phyloP scores from a whole-genome alignment of 2,113 vertebrate genomes.

The Atherinomorus stipes region DNA sequence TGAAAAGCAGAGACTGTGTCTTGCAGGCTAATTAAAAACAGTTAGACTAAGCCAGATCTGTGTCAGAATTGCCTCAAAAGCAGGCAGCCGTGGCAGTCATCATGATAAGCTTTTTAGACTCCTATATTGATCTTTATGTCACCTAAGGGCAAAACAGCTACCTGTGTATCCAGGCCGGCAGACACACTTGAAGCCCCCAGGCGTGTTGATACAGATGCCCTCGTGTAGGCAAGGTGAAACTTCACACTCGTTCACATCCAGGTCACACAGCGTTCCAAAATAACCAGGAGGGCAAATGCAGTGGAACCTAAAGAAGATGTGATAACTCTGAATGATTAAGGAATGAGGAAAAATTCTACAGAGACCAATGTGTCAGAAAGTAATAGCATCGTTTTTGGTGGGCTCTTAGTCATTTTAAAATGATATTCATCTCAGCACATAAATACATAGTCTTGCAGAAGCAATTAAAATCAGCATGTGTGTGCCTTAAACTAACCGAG shows the following conservation, averaged over 20 bases:
- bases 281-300: slow-evolving; percentile 85
- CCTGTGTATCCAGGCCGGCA: slow-evolving; percentile 87
- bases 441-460: neutral
- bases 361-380: slow-evolving; percentile 1
- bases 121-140: slow-evolving; percentile 79
- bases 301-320: slow-evolving; percentile 76
- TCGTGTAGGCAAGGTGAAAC: slow-evolving; percentile 84
- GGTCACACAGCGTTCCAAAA: slow-evolving; percentile 84
- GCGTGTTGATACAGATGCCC: slow-evolving; percentile 85
- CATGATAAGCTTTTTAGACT: slow-evolving; percentile 75
- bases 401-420: slow-evolving; percentile 7
- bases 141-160: slow-evolving; percentile 71
- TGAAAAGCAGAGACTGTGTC: slow-evolving; percentile 51
- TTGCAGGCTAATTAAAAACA: slow-evolving; percentile 68
- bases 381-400: neutral
- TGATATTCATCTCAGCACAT: neutral
- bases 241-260: slow-evolving; percentile 88
- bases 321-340: slow-evolving; percentile 43
- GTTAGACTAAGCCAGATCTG: slow-evolving; percentile 65
- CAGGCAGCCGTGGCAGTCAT: slow-evolving; percentile 43
- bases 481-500: too few relatives aligned
- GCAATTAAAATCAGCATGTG: neutral
- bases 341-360: slow-evolving; percentile 7
- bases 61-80: slow-evolving; percentile 58
- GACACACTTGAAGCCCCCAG: slow-evolving; percentile 82